Conservation (phyloP, 2,113 vertebrate species). For the Prunella fulvescens region DNA sequence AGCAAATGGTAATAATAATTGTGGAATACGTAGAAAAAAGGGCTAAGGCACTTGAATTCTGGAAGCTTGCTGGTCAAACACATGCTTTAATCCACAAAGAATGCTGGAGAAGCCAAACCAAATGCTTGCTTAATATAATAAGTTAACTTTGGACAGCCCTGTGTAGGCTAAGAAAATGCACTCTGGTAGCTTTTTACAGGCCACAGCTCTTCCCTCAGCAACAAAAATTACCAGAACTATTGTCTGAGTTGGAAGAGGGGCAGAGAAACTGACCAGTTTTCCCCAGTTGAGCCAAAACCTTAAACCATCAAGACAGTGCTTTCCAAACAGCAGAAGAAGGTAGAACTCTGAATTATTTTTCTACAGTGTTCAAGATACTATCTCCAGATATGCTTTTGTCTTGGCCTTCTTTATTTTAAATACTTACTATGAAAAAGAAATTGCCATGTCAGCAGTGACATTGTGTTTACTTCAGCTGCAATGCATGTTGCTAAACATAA, state of each 20-base stretch:
- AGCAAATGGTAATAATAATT: slow-evolving; percentile 15
- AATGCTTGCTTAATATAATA: background rate
- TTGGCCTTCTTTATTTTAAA: background rate
- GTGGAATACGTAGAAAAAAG: background rate
- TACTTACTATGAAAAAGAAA: background rate
- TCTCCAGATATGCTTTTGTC: background rate
- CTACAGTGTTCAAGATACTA: background rate
- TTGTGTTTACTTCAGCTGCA: background rate
- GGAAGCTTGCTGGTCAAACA: background rate
- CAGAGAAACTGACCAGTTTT: background rate
- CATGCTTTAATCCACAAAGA: background rate
- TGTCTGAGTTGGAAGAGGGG: rapidly evolving
- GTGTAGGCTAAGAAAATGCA: background rate
- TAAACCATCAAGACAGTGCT: background rate
- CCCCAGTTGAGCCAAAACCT: background rate
- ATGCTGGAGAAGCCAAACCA: background rate
- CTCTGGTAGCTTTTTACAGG: background rate
- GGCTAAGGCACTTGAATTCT: background rate
- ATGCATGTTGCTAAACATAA: background rate
- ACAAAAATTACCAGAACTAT: background rate
- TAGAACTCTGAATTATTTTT: background rate
- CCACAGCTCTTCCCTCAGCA: background rate
- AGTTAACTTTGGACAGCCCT: background rate
- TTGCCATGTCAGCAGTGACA: background rate
- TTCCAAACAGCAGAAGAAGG: background rate